Percentiles rank a stretch among this genome's conserved stretches.
These are phyloP conservation scores for Amphimedon queenslandica DNA, from an alignment of 37 sponge, comb jelly and placozoan species.

Conservation along the genomic window DNA sequence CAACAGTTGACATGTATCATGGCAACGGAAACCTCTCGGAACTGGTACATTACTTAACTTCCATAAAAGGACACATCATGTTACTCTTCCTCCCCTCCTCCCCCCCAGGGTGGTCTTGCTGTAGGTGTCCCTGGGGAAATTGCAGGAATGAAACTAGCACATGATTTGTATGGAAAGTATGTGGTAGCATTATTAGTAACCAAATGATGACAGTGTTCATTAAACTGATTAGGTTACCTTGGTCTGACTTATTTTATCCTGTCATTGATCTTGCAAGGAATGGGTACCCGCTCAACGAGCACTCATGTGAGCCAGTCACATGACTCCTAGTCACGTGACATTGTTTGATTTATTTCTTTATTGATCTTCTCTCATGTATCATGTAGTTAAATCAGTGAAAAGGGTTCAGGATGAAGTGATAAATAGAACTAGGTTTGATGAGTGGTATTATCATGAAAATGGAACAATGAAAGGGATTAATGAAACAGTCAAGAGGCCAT, in stretches of 20 bases:
- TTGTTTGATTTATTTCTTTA: too few species aligned
- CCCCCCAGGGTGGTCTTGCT: slow-evolving; percentile 71
- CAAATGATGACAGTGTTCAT: too few species aligned
- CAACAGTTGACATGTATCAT: slow-evolving; percentile 67
- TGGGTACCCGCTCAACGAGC: slow-evolving; percentile 53
- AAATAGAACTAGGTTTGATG: too few species aligned
- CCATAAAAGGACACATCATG: not conserved
- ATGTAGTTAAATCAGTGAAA: too few species aligned
- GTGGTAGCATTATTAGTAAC: too few species aligned
- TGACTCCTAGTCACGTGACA: not conserved
- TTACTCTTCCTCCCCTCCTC: too few species aligned
- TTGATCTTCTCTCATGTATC: too few species aligned
- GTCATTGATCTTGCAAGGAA: slow-evolving; percentile 62
- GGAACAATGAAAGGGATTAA: slow-evolving; percentile 15
- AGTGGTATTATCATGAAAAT: not conserved
- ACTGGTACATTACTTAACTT: slow-evolving; percentile 5
- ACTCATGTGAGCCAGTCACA: slow-evolving; percentile 26
- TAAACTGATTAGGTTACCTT: slow-evolving; percentile 45
- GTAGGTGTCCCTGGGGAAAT: slow-evolving; percentile 89
- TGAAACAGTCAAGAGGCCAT: slow-evolving; percentile 38
- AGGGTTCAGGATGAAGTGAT: too few species aligned
- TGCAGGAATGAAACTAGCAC: slow-evolving; percentile 69
- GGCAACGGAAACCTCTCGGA: slow-evolving; percentile 19
- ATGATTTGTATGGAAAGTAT: slow-evolving; percentile 69
- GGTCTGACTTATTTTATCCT: slow-evolving; percentile 71